These are phyloP conservation scores for Lordiphosa mommai DNA, from an alignment of 1,140 invertebrate species.

Conservation along the genomic window DNA sequence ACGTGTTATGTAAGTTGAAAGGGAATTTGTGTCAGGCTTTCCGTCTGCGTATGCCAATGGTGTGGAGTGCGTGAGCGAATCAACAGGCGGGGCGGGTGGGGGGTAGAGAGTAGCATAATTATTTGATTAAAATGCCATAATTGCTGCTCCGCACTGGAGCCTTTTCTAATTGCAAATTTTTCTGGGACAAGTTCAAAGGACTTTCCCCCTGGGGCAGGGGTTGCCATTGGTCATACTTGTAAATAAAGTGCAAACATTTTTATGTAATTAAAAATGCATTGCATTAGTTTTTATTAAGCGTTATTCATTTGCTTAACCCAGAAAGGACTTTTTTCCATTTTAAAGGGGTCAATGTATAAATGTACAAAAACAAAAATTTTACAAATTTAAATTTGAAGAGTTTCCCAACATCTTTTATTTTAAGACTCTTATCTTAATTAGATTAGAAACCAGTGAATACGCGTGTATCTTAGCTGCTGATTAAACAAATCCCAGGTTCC, in stretches of 20 bases:
- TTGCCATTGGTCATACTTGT: constrained; percentile 3
- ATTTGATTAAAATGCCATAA: constrained; percentile 38
- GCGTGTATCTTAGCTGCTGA: too few relatives aligned
- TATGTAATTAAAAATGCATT: not conserved
- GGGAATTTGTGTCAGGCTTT: constrained; percentile 43
- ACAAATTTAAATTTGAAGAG: too few relatives aligned
- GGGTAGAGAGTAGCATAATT: constrained; percentile 7
- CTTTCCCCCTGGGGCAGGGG: constrained; percentile 23
- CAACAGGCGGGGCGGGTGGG: not conserved
- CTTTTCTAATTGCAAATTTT: constrained; percentile 27
- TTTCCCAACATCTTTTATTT: too few relatives aligned
- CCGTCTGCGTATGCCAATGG: constrained; percentile 25
- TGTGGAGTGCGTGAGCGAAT: constrained; percentile 23
- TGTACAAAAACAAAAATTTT: too few relatives aligned
- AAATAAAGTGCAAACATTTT: constrained; percentile 4
- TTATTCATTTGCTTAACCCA: not conserved
- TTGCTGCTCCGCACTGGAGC: constrained; percentile 21
- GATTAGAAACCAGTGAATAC: too few relatives aligned
- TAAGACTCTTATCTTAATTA: too few relatives aligned
- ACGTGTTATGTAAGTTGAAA: constrained; percentile 38
- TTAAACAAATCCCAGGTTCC: not conserved
- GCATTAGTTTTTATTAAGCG: not conserved
- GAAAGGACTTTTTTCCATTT: too few relatives aligned
- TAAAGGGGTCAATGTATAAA: too few relatives aligned
- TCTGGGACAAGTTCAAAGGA: constrained; percentile 47